Evolutionary conservation across 2,113 vertebrate species (phyloP).

Genomic region (Pithys albifrons): DNA sequence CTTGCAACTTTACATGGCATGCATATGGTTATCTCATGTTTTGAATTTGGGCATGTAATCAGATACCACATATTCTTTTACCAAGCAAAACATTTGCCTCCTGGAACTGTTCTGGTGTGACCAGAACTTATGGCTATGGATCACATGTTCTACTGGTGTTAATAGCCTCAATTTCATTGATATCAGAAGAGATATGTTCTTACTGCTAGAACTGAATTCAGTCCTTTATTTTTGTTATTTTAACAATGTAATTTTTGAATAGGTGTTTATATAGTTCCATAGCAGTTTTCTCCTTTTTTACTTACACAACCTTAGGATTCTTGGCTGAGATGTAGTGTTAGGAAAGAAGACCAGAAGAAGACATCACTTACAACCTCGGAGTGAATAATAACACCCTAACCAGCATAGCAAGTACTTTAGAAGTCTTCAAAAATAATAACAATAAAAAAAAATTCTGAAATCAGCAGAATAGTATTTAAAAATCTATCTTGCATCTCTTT

Average conservation of each 20-base stretch:
- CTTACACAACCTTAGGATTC: neutral
- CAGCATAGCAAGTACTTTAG: neutral
- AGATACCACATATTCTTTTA: constrained; percentile 51
- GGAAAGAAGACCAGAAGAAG: constrained; percentile 3
- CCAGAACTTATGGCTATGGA: constrained; percentile 20
- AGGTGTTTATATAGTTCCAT: constrained; percentile 40
- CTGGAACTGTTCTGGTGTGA: constrained; percentile 58
- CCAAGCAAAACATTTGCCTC: constrained; percentile 26
- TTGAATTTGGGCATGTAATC: constrained; percentile 56
- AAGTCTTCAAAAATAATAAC: neutral
- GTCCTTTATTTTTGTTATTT: constrained; percentile 33
- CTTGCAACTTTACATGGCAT: neutral
- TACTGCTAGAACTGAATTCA: neutral
- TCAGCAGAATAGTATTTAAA: neutral
- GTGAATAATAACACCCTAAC: neutral
- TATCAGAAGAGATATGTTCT: neutral
- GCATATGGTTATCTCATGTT: neutral
- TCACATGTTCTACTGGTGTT: constrained; percentile 25
- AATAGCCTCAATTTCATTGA: neutral
- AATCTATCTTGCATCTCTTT: neutral
- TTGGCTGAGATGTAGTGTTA: neutral
- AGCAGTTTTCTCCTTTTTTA: neutral
- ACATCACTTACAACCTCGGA: neutral
- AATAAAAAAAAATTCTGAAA: neutral
- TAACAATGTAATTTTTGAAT: constrained; percentile 36